Evolutionary conservation across 2,888 invertebrate species (phyloP), one percentile per base, ranked within the genome.

Genomic region (Platynereis dumerilii): DNA sequence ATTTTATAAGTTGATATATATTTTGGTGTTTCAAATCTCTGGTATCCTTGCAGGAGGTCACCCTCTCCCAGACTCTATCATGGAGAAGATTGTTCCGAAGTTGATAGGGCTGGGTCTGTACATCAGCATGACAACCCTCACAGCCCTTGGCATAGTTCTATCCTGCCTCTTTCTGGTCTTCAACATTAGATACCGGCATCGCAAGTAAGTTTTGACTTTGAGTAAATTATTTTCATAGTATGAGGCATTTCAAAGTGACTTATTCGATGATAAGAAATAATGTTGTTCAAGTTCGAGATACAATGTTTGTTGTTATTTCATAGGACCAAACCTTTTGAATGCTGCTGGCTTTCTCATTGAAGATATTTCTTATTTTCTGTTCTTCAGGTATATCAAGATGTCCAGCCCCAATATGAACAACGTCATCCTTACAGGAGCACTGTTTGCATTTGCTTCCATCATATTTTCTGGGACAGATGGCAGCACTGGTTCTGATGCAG

Each of bases 181-280:
- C 69, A 80, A 81, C 68, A 66, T 80, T 39, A 72, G 73, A 44
- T 78, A 78, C 60, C 65, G 80, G 59, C 72, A 76, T 29, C 74
- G 75, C 64, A 79, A 78, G 80, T 81, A 68, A 56, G 67, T 63
- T n/a, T n/a, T n/a, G n/a, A n/a, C n/a, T n/a, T n/a, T n/a, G n/a
- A n/a, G n/a, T n/a, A n/a, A n/a, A n/a, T n/a, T n/a, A n/a, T n/a
- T n/a, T n/a, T n/a, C n/a, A n/a, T n/a, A n/a, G n/a, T n/a, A n/a
- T n/a, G n/a, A n/a, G n/a, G n/a, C n/a, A n/a, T n/a, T n/a, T n/a
- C n/a, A n/a, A n/a, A n/a, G n/a, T n/a, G n/a, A n/a, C n/a, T n/a
- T n/a, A n/a, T n/a, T n/a, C n/a, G n/a, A n/a, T n/a, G n/a, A n/a
- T n/a, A n/a, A n/a, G n/a, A n/a, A n/a, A n/a, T n/a, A n/a, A n/a